Percentiles rank a stretch among this genome's conserved stretches.
Conservation (phyloP, 2,797 vertebrate genomes). For the Sandelia bainsii region DNA sequence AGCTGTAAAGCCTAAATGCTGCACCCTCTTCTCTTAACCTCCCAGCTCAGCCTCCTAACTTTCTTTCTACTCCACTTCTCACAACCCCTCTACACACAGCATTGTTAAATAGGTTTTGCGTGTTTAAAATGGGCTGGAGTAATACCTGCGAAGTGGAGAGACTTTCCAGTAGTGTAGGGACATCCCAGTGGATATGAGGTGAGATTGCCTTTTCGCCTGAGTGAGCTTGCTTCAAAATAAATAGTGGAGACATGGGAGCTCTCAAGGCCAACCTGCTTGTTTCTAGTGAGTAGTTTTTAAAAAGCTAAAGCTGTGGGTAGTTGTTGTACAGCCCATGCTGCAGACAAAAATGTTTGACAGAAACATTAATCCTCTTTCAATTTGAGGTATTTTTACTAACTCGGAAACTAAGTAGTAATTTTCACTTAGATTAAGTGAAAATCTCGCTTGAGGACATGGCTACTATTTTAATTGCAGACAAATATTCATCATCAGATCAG, state of each 20-base stretch:
- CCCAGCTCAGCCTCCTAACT: conserved; percentile 34
- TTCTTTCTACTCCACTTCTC: conserved; percentile 16
- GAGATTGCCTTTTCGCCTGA: conserved; percentile 47
- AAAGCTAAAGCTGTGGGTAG: conserved; percentile 4
- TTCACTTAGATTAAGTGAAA: background rate
- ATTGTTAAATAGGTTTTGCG: conserved; percentile 34
- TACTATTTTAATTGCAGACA: too few relatives aligned
- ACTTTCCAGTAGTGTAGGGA: conserved; percentile 43
- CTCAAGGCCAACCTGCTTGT: conserved; percentile 24
- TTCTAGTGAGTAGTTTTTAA: conserved; percentile 14
- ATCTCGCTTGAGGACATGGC: background rate
- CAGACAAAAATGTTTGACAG: background rate
- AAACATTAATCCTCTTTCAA: conserved; percentile 1
- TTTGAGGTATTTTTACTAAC: background rate
- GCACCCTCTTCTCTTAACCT: background rate
- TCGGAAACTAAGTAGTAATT: background rate
- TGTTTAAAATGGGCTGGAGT: conserved; percentile 44
- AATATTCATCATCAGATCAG: too few relatives aligned
- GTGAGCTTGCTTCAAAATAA: conserved; percentile 57
- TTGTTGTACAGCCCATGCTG: background rate
- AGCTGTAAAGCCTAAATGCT: conserved; percentile 56
- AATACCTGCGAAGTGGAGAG: conserved; percentile 42
- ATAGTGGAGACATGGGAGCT: conserved; percentile 15
- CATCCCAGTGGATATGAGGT: conserved; percentile 57
- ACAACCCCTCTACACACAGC: conserved; percentile 2